Conservation (phyloP, 2,113 vertebrate species). For the Platysternon megacephalum region DNA sequence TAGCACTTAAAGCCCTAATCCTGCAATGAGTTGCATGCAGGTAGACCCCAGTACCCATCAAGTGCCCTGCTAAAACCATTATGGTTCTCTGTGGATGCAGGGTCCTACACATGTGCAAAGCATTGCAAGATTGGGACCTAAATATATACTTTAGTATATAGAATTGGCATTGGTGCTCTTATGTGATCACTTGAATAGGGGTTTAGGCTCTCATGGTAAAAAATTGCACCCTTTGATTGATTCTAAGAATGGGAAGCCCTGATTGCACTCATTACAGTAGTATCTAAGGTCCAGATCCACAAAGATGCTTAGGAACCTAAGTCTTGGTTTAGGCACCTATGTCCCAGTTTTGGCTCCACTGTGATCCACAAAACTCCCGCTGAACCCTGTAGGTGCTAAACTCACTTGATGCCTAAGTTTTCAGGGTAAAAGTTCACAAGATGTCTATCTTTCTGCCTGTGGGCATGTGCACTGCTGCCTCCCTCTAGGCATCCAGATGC, state of each 20-base stretch:
- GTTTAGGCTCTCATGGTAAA: background rate
- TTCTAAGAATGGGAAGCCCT: background rate
- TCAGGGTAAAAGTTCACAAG: background rate
- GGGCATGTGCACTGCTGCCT: background rate
- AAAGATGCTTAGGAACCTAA: background rate
- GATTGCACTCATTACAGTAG: rapidly evolving
- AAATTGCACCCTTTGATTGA: background rate
- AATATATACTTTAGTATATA: background rate
- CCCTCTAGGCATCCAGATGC: background rate
- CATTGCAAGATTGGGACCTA: background rate
- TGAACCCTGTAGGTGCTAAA: background rate
- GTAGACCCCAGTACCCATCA: background rate
- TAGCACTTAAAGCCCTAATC: background rate
- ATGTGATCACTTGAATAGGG: background rate
- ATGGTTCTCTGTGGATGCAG: background rate
- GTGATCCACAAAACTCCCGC: background rate
- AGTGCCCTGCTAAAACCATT: background rate
- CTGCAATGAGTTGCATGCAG: background rate
- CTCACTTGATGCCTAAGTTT: background rate
- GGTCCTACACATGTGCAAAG: background rate
- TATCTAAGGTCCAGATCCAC: background rate
- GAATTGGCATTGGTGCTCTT: background rate
- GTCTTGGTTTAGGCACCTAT: background rate
- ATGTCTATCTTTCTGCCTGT: background rate
- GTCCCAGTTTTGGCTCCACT: background rate